phyloP scores from a whole-genome alignment of 2,888 invertebrate genomes.

The Baccha elongata region DNA sequence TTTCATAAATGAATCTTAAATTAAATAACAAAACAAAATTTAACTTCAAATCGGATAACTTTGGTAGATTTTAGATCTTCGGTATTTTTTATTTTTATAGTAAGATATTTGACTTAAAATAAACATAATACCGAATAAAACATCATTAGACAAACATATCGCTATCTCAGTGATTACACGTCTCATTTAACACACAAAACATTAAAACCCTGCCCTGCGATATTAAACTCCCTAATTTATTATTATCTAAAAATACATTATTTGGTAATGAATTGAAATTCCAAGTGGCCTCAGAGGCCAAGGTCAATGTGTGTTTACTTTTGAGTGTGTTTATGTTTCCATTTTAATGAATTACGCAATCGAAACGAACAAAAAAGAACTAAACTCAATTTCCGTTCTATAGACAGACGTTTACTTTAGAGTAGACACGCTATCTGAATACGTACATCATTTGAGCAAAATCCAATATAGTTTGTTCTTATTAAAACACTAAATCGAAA shows the following conservation, averaged over 20 bases:
- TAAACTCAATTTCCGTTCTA: conserved; percentile 2
- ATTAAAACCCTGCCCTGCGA: background rate
- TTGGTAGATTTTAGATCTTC: too few relatives aligned
- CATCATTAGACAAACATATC: background rate
- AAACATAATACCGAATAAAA: too few relatives aligned
- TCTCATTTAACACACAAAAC: conserved; percentile 18
- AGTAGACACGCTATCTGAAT: too few relatives aligned
- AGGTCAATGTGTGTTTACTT: conserved; percentile 19
- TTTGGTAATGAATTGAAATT: conserved; percentile 25
- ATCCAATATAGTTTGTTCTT: too few relatives aligned
- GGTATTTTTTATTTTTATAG: too few relatives aligned
- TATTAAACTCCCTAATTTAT: background rate
- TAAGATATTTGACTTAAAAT: too few relatives aligned
- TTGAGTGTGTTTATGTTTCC: conserved; percentile 25
- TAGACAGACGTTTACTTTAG: too few relatives aligned
- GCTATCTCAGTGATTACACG: background rate
- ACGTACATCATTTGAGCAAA: too few relatives aligned
- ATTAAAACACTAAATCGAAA: too few relatives aligned
- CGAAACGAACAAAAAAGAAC: conserved; percentile 38
- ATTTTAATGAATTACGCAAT: conserved; percentile 42
- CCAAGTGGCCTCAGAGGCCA: conserved; percentile 39
- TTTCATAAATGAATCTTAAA: too few relatives aligned
- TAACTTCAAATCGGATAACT: too few relatives aligned
- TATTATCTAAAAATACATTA: conserved; percentile 32
- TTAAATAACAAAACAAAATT: too few relatives aligned